Conservation (phyloP, 2,888 invertebrate species). For the Smittia aterrima region DNA sequence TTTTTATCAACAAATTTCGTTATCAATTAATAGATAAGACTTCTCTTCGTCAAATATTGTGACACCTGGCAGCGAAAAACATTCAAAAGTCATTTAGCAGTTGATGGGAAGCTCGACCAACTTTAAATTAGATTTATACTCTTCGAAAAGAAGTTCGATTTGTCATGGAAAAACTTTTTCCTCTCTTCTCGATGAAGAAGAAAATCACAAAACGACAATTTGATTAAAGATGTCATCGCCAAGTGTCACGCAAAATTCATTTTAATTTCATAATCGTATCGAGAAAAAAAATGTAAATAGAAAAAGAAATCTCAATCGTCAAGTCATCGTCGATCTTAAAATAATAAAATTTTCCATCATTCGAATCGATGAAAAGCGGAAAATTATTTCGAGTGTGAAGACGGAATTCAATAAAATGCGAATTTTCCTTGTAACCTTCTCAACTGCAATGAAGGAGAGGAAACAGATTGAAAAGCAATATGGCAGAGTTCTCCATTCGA, state of each 20-base stretch:
- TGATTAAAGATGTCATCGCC: conserved; percentile 40
- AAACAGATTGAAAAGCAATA: conserved; percentile 1
- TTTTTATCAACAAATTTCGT: background rate
- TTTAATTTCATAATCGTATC: conserved; percentile 35
- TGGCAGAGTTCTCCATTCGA: background rate
- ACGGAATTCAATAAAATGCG: conserved; percentile 2
- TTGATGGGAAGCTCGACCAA: background rate
- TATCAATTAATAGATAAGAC: conserved; percentile 15
- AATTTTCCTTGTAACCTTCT: background rate
- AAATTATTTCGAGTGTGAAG: background rate
- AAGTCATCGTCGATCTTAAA: background rate
- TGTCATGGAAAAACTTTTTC: background rate
- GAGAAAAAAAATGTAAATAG: conserved; percentile 6
- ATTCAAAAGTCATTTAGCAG: conserved; percentile 1
- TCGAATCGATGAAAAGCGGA: background rate
- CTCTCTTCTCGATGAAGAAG: background rate
- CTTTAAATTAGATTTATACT: conserved; percentile 15
- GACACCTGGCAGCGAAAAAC: conserved; percentile 14
- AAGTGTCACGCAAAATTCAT: conserved; percentile 41
- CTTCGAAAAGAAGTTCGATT: background rate
- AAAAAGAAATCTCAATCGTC: conserved; percentile 14
- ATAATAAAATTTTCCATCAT: background rate
- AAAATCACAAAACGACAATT: conserved; percentile 21
- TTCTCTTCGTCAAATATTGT: background rate
- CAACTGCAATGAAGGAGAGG: background rate